Conservation (phyloP, 2,113 vertebrate species). For the Patagioenas fasciata region DNA sequence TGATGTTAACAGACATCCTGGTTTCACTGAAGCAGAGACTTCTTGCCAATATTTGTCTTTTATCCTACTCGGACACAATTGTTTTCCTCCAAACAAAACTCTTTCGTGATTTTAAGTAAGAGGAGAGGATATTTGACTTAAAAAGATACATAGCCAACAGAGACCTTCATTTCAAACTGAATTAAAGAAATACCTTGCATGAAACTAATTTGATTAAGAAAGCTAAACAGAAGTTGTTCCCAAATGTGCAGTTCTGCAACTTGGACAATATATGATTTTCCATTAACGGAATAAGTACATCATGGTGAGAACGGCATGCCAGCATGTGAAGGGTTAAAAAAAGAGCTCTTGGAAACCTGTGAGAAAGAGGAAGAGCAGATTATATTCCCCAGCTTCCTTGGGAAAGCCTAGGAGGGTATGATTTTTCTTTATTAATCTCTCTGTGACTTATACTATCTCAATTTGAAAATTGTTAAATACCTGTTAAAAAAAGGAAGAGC, state of each 20-base stretch:
- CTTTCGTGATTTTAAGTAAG: constrained; percentile 23
- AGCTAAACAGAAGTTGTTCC: neutral
- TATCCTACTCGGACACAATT: neutral
- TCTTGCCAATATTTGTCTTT: neutral
- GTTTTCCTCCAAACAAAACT: neutral
- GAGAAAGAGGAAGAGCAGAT: constrained; percentile 58
- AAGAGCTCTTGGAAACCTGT: neutral
- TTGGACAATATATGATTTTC: neutral
- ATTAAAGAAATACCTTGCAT: neutral
- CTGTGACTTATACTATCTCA: neutral
- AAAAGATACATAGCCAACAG: neutral
- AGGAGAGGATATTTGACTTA: neutral
- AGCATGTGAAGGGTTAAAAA: constrained; percentile 44
- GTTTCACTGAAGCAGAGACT: neutral
- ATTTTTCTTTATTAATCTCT: constrained; percentile 27
- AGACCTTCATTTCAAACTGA: constrained; percentile 13
- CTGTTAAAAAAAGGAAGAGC: neutral
- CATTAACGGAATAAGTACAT: neutral
- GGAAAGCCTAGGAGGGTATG: neutral
- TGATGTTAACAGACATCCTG: neutral
- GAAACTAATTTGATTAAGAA: neutral
- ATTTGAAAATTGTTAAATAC: neutral
- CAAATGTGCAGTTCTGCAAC: neutral
- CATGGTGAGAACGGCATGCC: rapidly evolving
- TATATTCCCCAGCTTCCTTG: constrained; percentile 10